Evolutionary conservation across 2,113 vertebrate species (phyloP).

Genomic region (Peromyscus maniculatus): DNA sequence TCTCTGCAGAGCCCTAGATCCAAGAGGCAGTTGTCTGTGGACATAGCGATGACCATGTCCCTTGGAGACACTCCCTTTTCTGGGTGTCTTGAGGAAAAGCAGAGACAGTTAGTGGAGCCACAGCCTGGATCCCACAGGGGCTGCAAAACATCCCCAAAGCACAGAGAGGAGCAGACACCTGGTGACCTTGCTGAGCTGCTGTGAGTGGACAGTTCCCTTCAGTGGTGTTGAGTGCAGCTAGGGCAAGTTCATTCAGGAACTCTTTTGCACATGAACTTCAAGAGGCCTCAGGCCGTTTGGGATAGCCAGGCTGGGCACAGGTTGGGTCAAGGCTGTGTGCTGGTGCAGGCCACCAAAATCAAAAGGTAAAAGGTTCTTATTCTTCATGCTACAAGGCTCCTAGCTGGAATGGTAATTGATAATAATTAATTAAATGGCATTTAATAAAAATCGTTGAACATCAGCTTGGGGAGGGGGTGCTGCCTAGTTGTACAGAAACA

Average conservation of each 20-base stretch:
- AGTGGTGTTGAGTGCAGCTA: rapidly evolving
- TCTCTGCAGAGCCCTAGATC: background rate
- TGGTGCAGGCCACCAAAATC: too few relatives aligned
- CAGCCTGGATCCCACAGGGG: background rate
- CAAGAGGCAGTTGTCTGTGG: background rate
- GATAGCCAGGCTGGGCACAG: rapidly evolving
- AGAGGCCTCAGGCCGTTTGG: rapidly evolving
- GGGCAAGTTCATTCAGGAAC: background rate
- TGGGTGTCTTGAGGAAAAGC: background rate
- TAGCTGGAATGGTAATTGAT: background rate
- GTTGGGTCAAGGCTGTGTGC: rapidly evolving
- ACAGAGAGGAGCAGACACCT: background rate
- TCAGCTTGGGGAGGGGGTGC: background rate
- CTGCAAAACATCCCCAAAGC: background rate
- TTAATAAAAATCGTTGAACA: background rate
- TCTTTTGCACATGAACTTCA: background rate
- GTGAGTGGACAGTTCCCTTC: rapidly evolving
- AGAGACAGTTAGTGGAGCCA: background rate
- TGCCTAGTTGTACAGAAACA: background rate
- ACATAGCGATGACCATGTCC: rapidly evolving
- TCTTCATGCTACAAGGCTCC: background rate
- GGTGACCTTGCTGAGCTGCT: too few relatives aligned
- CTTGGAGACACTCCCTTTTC: background rate
- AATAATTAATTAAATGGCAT: too few relatives aligned
- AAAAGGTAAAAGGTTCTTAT: background rate